Base-by-base conservation (phyloP, 2,797 vertebrate species). In the Betta splendens region DNA sequence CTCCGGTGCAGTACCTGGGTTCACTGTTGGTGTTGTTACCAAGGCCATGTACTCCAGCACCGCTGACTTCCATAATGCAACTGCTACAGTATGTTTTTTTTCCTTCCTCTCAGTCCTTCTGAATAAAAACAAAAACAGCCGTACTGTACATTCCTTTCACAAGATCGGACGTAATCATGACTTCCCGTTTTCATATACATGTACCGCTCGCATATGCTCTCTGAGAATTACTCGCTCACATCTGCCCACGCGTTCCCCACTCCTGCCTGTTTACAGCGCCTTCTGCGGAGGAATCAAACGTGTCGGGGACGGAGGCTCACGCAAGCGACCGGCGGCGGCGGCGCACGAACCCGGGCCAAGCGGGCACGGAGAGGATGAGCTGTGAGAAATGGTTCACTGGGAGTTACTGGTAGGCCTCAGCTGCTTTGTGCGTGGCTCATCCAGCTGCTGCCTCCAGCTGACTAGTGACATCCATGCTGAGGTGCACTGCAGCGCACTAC, bases 271-370 rank as follows among this genome's bases (percentile, higher is more conserved):
- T 36, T 50, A 57, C 32, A 48, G 46, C 44, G 40, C 38, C 26
- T 57, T 69, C 3, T 32, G 48, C 31, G 55, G 26, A 56, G 13
- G 23, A 54, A 57, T 63, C 9, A n/a, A 49, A 64, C 7, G 18
- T 4, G 10, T n/a, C 38, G 10, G n/a, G 48, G 15, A 38, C 12
- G 9, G 44, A 45, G 20, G 52, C 31, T 36, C 39, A 28, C 9
- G 9, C 28, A 36, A 42, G 43, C 40, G 31, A 53, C 5, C 37
- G 48, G 39, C 20, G 39, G 23, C 5, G 26, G 15, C 9, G 9
- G 3, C 5, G 7, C 15, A 31, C 15, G 53, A 52, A 38, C 37
- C 8, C 15, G 10, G 26, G 1, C 6, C 7, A 59, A 46, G 52
- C 42, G 28, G 35, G 23, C 8, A 29, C 45, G 22, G 49, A 20